A percentile compares a stretch with the other conserved stretches of the same genome.
These are phyloP conservation scores for Andrena haemorrhoa DNA, from an alignment of 2,888 invertebrate species.

Conservation along the genomic window DNA sequence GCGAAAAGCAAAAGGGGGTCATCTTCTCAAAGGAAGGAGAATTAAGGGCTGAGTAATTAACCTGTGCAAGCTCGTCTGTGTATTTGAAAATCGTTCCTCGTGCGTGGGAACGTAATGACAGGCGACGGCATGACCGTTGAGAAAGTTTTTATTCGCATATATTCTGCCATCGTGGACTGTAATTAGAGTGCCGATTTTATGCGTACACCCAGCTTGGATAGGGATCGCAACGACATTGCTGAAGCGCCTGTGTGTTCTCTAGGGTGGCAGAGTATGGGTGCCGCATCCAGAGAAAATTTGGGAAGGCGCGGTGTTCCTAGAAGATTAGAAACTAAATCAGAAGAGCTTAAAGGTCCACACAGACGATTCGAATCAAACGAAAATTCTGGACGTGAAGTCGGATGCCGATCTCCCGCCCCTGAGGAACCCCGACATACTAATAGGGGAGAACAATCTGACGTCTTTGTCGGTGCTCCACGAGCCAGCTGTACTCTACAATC, in stretches of 20 bases:
- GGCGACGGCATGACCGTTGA: background rate
- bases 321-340: constrained; percentile 90
- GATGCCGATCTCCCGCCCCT: constrained; percentile 94
- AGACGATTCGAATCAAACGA: constrained; percentile 88
- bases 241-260: constrained; percentile 46
- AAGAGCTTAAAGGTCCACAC: constrained; percentile 88
- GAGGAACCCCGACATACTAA: constrained; percentile 97
- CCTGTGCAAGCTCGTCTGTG: constrained; percentile 39
- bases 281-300: constrained; percentile 94
- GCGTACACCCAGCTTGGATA: too few species aligned
- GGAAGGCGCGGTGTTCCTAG: constrained; percentile 93
- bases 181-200: background rate
- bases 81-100: constrained; percentile 12
- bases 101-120: background rate
- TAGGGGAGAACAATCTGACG: constrained; percentile 99
- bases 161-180: constrained; percentile 11
- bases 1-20: constrained; percentile 60
- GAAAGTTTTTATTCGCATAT: background rate
- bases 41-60: constrained; percentile 59
- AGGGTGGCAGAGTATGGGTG: constrained; percentile 98
- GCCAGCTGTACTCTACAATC: constrained; percentile 97
- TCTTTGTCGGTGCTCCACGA: constrained; percentile 98
- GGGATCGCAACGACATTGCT: background rate
- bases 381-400: constrained; percentile 88
- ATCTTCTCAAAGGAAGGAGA: constrained; percentile 53